A percentile compares a stretch with the other conserved stretches of the same genome.
Evolutionary conservation across 1,140 invertebrate genomes (phyloP).

Genomic region (Drosophila ironensis): DNA sequence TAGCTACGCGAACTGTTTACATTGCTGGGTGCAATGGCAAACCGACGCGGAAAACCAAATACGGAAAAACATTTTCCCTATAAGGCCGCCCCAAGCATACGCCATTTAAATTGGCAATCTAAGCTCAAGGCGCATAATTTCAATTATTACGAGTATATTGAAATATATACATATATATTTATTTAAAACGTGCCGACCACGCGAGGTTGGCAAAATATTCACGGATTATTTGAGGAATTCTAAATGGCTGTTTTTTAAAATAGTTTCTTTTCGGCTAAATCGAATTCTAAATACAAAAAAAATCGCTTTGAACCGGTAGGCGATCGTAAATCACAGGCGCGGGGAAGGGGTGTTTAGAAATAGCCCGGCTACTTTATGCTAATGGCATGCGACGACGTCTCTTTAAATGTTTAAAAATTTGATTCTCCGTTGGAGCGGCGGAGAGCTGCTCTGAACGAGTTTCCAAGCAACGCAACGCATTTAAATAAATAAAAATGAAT

Average conservation of each 20-base stretch:
- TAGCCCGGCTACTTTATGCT: slow-evolving; percentile 70
- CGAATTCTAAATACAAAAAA: slow-evolving; percentile 35
- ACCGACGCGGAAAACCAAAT: neutral
- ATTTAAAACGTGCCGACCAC: slow-evolving; percentile 61
- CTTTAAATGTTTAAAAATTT: slow-evolving; percentile 29
- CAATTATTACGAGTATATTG: slow-evolving; percentile 9
- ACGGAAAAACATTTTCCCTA: neutral
- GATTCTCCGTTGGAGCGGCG: slow-evolving; percentile 10
- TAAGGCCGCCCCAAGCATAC: slow-evolving; percentile 1
- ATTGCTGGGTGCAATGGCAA: neutral
- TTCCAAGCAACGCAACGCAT: slow-evolving; percentile 24
- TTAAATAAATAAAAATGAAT: slow-evolving; percentile 52
- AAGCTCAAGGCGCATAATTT: slow-evolving; percentile 12
- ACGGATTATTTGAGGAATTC: slow-evolving; percentile 52
- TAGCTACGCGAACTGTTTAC: slow-evolving; percentile 35
- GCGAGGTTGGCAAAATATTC: slow-evolving; percentile 43
- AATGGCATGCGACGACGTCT: slow-evolving; percentile 56
- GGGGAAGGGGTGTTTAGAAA: slow-evolving; percentile 27
- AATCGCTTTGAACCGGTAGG: slow-evolving; percentile 35
- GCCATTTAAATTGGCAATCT: slow-evolving; percentile 12
- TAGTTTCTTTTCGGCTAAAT: slow-evolving; percentile 34
- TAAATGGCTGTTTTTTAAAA: slow-evolving; percentile 39
- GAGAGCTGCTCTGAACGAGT: slow-evolving; percentile 29
- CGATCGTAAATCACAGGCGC: slow-evolving; percentile 33
- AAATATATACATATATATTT: slow-evolving; percentile 4